Evolutionary conservation across 2,797 vertebrate genomes (phyloP).

Genomic region (Arremon brunneinucha): DNA sequence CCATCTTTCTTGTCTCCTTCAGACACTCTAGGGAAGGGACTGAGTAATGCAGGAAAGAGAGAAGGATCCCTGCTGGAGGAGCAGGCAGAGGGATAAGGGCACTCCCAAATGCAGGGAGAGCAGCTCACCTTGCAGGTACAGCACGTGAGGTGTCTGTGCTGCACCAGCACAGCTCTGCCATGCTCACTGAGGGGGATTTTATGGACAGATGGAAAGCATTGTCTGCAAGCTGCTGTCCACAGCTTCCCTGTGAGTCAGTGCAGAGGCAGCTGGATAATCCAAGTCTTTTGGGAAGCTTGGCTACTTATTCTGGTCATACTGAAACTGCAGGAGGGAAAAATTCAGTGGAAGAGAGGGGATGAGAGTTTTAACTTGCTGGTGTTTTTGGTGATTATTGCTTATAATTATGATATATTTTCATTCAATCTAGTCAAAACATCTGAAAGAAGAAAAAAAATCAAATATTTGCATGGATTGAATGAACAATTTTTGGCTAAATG

Average conservation of each 20-base stretch:
- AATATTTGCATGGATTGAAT: not conserved
- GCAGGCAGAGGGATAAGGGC: not conserved
- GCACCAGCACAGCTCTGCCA: not conserved
- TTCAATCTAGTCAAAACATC: not conserved
- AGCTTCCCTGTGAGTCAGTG: not conserved
- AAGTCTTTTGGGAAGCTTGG: not conserved
- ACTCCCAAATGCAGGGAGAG: not conserved
- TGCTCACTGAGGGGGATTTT: not conserved
- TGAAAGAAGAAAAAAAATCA: not conserved
- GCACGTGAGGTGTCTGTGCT: accelerated
- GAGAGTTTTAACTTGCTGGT: not conserved
- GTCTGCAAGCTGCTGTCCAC: not conserved
- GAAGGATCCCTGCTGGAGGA: no score
- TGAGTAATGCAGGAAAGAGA: not conserved
- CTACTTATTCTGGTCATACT: not conserved
- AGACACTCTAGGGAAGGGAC: not conserved
- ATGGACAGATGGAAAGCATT: not conserved
- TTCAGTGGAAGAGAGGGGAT: not conserved
- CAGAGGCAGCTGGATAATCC: not conserved
- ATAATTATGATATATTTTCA: not conserved
- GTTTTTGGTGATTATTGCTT: not conserved
- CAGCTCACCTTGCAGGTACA: not conserved
- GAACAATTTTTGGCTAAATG: not conserved
- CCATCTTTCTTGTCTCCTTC: not conserved
- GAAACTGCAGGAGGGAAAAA: not conserved